These are phyloP conservation scores for Neolamprologus falcicula DNA, from an alignment of 2,113 vertebrate species.

Conservation along the genomic window DNA sequence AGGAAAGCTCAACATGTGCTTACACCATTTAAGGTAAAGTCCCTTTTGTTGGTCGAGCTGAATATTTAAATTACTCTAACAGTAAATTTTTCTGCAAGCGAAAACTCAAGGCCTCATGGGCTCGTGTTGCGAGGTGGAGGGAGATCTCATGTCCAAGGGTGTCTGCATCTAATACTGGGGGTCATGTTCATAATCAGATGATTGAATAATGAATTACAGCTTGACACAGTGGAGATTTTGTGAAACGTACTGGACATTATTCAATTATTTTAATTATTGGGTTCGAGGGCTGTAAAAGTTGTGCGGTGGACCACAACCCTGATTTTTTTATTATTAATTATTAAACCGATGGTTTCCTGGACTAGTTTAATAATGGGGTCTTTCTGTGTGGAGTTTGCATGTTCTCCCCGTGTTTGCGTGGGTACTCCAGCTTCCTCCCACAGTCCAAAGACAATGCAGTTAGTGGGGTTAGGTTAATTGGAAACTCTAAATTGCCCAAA, in stretches of 20 bases:
- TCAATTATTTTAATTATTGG: background rate
- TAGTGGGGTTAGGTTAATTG: background rate
- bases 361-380: background rate
- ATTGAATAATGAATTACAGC: background rate
- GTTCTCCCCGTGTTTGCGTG: background rate
- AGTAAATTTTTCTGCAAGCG: background rate
- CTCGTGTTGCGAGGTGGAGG: background rate
- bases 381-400: background rate
- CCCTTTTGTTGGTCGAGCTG: background rate
- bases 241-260: background rate
- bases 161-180: background rate
- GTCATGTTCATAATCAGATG: background rate
- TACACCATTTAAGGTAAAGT: background rate
- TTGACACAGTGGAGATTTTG: background rate
- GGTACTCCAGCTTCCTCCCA: background rate
- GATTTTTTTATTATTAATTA: background rate
- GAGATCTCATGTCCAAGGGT: background rate
- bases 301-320: background rate
- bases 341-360: background rate
- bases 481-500: background rate
- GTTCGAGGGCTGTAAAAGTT: background rate
- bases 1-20: background rate
- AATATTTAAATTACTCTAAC: background rate
- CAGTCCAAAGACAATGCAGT: background rate
- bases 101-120: background rate